A percentile compares a stretch with the other conserved stretches of the same genome.
Conservation (phyloP, 2,797 vertebrate species). For the Danio albolineatus region DNA sequence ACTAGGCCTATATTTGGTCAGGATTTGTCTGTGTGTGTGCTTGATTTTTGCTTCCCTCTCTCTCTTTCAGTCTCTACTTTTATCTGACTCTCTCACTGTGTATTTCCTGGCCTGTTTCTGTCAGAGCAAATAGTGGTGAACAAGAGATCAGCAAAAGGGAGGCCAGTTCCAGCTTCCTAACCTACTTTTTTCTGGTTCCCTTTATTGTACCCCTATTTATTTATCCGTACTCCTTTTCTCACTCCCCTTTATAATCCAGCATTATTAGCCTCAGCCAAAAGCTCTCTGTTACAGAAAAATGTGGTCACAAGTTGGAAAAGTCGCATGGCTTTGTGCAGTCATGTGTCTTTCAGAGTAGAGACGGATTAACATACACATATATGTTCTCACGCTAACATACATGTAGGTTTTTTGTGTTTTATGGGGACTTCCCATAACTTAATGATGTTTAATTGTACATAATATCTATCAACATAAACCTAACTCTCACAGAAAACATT, state of each 20-base stretch:
- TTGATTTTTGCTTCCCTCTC: constrained; percentile 10
- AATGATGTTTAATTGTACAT: no score
- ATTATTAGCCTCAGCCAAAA: constrained; percentile 3
- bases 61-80: neutral
- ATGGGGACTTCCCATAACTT: no score
- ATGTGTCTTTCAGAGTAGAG: constrained; percentile 41
- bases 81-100: neutral
- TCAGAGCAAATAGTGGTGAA: constrained; percentile 54
- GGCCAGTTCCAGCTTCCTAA: neutral
- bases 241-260: constrained; percentile 4
- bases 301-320: constrained; percentile 33
- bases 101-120: constrained; percentile 49
- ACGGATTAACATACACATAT: constrained; percentile 7
- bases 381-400: constrained; percentile 18
- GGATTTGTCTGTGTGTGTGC: constrained; percentile 33
- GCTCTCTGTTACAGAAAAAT: constrained; percentile 6
- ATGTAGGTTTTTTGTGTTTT: no score
- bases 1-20: constrained; percentile 54
- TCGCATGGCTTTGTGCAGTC: constrained; percentile 34
- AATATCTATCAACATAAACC: no score
- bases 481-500: no score
- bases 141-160: constrained; percentile 51
- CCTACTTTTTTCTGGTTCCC: constrained; percentile 16
- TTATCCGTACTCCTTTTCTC: constrained; percentile 1
- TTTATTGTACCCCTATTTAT: neutral